Conservation (phyloP, 2,113 vertebrate species). For the Motacilla tschutschensis region DNA sequence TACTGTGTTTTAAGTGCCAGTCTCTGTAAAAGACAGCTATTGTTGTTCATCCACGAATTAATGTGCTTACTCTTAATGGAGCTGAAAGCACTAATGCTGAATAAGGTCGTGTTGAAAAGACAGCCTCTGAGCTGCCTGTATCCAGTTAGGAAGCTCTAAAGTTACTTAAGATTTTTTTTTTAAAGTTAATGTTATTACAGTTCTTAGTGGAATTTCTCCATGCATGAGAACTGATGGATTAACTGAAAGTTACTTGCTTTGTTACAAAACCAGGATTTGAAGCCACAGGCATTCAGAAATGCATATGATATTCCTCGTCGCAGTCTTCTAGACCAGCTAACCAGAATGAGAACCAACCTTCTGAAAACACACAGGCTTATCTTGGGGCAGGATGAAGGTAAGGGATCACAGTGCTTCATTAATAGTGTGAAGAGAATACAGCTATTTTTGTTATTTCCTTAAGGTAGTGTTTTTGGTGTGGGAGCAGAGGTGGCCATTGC, state of each 20-base stretch:
- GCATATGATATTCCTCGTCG: conserved; percentile 82
- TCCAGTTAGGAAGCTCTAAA: neutral
- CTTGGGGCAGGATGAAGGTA: conserved; percentile 81
- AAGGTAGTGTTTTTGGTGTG: neutral
- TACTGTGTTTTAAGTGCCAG: neutral
- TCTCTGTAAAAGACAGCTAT: neutral
- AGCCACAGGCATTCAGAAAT: conserved; percentile 81
- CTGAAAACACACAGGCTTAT: conserved; percentile 78
- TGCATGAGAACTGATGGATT: neutral
- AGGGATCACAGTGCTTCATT: neutral
- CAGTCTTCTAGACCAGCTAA: conserved; percentile 80
- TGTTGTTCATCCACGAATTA: neutral
- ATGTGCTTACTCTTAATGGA: neutral
- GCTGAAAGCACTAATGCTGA: neutral
- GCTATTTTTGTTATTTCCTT: neutral
- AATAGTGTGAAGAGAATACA: neutral
- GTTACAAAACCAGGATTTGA: conserved; percentile 72
- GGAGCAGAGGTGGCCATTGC: neutral
- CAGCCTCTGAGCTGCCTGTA: neutral
- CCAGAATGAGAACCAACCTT: conserved; percentile 82
- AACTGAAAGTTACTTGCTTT: conserved; percentile 1
- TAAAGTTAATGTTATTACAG: neutral
- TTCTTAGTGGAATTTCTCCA: neutral
- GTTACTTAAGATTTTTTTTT: neutral
- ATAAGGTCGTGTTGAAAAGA: neutral